phyloP scores from a whole-genome alignment of 1,140 invertebrate genomes.

The Hetaerina americana region DNA sequence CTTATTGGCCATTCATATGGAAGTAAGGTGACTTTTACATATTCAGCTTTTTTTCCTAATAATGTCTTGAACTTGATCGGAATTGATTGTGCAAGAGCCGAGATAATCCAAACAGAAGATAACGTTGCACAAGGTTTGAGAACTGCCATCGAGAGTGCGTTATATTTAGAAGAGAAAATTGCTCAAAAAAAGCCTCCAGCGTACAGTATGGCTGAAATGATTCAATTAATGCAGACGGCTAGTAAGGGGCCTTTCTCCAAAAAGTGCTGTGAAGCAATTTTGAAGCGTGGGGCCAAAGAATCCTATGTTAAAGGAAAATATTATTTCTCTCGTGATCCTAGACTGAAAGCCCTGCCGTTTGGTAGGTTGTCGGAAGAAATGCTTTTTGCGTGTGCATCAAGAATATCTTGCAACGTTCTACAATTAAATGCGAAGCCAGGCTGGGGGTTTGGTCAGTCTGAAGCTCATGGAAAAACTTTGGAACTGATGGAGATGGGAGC shows the following conservation, averaged over 20 bases:
- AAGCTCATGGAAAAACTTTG: not conserved
- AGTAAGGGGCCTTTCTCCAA: slow-evolving; percentile 35
- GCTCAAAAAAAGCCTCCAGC: not conserved
- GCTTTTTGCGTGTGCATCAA: slow-evolving; percentile 30
- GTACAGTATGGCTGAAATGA: not conserved
- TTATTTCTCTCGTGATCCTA: slow-evolving; percentile 43
- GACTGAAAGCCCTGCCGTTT: slow-evolving; percentile 35
- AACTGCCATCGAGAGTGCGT: not conserved
- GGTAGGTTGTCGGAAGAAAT: slow-evolving; percentile 33
- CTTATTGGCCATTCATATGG: slow-evolving; percentile 54
- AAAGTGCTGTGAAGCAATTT: slow-evolving; percentile 37
- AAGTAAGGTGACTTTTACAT: slow-evolving; percentile 40
- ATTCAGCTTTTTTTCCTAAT: slow-evolving; percentile 40
- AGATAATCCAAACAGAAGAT: not conserved
- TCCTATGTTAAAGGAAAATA: slow-evolving; percentile 41
- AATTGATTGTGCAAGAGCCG: not conserved
- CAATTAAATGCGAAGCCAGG: slow-evolving; percentile 7
- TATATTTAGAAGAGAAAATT: not conserved
- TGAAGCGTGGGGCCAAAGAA: slow-evolving; percentile 38
- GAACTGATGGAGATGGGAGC: slow-evolving; percentile 7
- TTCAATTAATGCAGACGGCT: slow-evolving; percentile 15
- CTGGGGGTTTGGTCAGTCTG: not conserved
- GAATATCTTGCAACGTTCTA: slow-evolving; percentile 8
- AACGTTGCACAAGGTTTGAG: not conserved
- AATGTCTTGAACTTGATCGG: slow-evolving; percentile 44